Evolutionary conservation across 37 sponge, comb jelly and placozoan species (phyloP), one percentile per base, ranked within the genome.

Genomic region (Haliclona indistincta): DNA sequence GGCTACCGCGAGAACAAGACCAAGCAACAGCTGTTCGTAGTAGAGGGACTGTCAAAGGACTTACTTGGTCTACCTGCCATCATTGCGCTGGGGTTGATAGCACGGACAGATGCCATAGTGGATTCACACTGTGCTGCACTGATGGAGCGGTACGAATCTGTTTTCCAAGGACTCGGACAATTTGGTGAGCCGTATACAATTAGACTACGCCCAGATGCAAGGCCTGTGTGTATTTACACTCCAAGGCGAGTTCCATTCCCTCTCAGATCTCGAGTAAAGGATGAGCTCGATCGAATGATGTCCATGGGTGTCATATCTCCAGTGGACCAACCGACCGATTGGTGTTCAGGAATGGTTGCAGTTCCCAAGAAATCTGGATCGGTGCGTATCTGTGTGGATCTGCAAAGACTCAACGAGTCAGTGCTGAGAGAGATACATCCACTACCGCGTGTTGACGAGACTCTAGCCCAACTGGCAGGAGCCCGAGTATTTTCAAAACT

Each of bases 401-500:
- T 78, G 28, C 71, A 56, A 0, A 54, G 61, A 36, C 74, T 85
- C 4, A 85, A 85, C 39, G 73, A 70, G 38, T 63, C 38, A 52
- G 78, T 85, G 0, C 35, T 38, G 34, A 69, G 79, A 63, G 79
- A 72, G 36, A 69, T 43, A 6, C 73, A 77, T 4, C 43, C 49
- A 4, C 68, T 78, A 3, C 86, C 86, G 70, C 78, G n/a, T n/a
- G n/a, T n/a, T n/a, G n/a, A n/a, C n/a, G n/a, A n/a, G 43, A 70
- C 41, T 8, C 53, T 85, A 13, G 47, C 68, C 3, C 68, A 77
- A 34, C 67, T 78, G n/a, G 29, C 60, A 38, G 69, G 70, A 32
- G 70, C 66, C 1, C 55, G 34, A 4, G 61, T 41, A 0, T 66
- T 77, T 36, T 38, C 64, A 52, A 70, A 68, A 37, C 26, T 70